Evolutionary conservation across 2,797 vertebrate genomes (phyloP).

Genomic region (Lophura swinhoii): DNA sequence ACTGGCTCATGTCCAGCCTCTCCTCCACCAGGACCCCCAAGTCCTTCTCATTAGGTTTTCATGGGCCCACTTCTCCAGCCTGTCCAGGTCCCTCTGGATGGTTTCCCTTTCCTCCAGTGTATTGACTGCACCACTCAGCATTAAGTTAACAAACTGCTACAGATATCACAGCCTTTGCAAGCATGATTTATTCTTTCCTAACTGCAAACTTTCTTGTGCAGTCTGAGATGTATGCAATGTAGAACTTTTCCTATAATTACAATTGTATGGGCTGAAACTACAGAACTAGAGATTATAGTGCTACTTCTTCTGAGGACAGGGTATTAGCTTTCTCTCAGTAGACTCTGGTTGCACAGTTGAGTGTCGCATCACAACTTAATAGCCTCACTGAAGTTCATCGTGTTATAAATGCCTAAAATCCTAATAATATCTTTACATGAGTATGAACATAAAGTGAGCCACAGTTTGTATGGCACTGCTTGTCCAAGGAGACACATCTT

Average conservation of each 20-base stretch:
- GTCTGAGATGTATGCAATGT: not conserved
- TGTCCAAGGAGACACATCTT: not conserved
- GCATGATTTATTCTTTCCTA: not conserved
- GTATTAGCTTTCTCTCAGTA: not conserved
- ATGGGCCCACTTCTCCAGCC: not conserved
- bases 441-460: not conserved
- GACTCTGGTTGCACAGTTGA: not conserved
- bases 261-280: fast-evolving
- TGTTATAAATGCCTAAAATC: not conserved
- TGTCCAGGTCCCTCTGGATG: no score
- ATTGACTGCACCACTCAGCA: not conserved
- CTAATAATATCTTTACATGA: not conserved
- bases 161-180: not conserved
- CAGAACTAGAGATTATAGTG: not conserved
- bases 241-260: not conserved
- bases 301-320: not conserved
- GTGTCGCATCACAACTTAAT: not conserved
- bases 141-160: not conserved
- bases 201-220: not conserved
- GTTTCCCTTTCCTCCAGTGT: no score
- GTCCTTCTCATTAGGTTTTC: no score
- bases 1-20: no score
- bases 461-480: not conserved
- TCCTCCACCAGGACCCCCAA: no score
- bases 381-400: not conserved